Base-by-base conservation (phyloP, 2,888 invertebrate genomes). In the Camponotus fellah region DNA sequence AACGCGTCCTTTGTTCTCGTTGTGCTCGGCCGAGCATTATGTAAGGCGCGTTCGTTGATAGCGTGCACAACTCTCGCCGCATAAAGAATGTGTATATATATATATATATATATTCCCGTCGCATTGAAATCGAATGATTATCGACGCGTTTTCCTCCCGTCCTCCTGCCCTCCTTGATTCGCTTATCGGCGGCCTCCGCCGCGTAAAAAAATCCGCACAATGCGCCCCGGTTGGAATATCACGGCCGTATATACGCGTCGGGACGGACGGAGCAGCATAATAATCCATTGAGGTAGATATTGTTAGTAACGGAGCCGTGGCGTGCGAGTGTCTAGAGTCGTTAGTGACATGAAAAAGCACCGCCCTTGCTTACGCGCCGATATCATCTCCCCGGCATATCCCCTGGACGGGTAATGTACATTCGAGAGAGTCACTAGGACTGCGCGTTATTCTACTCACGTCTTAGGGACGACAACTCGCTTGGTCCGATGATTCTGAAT, bases 101-200 rank as follows among this genome's bases (percentile, higher is more conserved):
- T 12, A 43, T 43, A 43, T 12, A 43, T 43, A 12, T 12, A 14
- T 46, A 14, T 8, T 43, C 85, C 74, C 68, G 60, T 40, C 66
- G 89, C 84, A 89, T 89, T 89, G 86, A 89, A 89, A 89, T 89
- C 89, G 86, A 81, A 83, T 80, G 87, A 89, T 89, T 88, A 89
- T 89, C 88, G 86, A 86, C 81, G 84, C 83, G 85, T 85, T 86
- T 86, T 86, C 81, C 84, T 82, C 83, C 79, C 69, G 77, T 86
- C 83, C 60, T 49, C 71, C 84, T 86, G 82, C 82, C n/a, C 79
- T 69, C 75, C 85, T 88, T 84, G 85, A 85, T 88, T 84, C 60
- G 79, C 85, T 87, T 89, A 89, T 89, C 88, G 87, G 37, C 64
- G 77, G 66, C 84, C 87, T 74, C 84, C 74, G 86, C 83, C 3